Evolutionary conservation across 2,797 vertebrate species (phyloP).

Genomic region (Euphonia xanthogaster): DNA sequence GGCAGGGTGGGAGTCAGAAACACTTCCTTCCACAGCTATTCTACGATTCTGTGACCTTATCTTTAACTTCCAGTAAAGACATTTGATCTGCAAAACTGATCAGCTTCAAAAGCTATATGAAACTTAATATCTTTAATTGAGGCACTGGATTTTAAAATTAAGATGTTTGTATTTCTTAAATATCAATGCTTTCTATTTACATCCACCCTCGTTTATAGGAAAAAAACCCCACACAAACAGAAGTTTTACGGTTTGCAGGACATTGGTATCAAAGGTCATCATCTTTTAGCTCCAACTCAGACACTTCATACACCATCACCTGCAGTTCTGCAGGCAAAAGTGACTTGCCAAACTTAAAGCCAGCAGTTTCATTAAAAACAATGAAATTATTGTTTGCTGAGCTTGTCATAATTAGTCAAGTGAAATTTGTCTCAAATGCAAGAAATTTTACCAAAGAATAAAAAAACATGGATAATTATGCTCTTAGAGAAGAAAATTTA

Average conservation of each 20-base stretch:
- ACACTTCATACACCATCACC: neutral
- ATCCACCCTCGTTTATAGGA: neutral
- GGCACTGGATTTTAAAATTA: neutral
- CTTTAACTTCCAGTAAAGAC: neutral
- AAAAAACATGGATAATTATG: neutral
- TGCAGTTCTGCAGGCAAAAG: neutral
- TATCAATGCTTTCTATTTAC: neutral
- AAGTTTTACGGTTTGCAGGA: neutral
- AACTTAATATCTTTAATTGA: neutral
- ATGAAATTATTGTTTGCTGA: neutral
- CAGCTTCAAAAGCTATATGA: neutral
- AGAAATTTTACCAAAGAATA: neutral
- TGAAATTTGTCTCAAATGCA: neutral
- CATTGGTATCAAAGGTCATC: neutral
- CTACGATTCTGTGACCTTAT: neutral
- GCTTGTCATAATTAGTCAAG: neutral
- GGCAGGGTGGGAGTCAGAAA: neutral
- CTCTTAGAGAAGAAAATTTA: neutral
- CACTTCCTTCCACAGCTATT: neutral
- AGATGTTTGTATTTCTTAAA: neutral
- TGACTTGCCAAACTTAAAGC: neutral
- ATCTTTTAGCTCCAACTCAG: neutral
- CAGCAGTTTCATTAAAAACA: neutral
- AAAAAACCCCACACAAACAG: rapidly evolving
- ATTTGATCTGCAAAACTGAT: neutral